Evolutionary conservation across 2,888 invertebrate species (phyloP).

Genomic region (Eupithecia exiguata): DNA sequence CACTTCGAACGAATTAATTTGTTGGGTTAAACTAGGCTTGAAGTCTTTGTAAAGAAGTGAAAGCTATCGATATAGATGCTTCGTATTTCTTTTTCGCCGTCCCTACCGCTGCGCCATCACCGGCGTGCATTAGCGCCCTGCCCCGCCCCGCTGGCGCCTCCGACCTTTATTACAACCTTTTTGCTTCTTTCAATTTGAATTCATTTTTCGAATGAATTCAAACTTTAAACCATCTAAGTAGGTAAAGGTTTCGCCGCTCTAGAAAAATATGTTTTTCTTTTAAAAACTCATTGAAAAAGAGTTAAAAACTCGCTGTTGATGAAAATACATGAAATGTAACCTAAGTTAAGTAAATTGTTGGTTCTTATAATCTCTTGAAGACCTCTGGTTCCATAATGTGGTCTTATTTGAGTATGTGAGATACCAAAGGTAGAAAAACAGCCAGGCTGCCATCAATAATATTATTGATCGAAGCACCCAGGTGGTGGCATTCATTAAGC

Average conservation of each 20-base stretch:
- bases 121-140: conserved; percentile 55
- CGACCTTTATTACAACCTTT: conserved; percentile 43
- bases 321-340: no score
- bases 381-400: background rate
- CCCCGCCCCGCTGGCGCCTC: conserved; percentile 37
- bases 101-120: conserved; percentile 38
- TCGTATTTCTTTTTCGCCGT: background rate
- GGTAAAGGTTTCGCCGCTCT: background rate
- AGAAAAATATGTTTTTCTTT: background rate
- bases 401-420: background rate
- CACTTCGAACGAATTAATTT: background rate
- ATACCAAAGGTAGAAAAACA: background rate
- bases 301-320: no score
- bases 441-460: background rate
- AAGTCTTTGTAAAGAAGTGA: background rate
- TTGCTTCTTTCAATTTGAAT: conserved; percentile 49
- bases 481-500: conserved; percentile 8
- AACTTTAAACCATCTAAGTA: background rate
- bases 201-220: conserved; percentile 10
- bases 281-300: no score
- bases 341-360: no score
- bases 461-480: background rate
- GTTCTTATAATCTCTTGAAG: background rate
- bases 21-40: background rate
- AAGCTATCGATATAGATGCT: conserved; percentile 11